phyloP scores from a whole-genome alignment of 1,140 invertebrate species.

The Radopholus similis region DNA sequence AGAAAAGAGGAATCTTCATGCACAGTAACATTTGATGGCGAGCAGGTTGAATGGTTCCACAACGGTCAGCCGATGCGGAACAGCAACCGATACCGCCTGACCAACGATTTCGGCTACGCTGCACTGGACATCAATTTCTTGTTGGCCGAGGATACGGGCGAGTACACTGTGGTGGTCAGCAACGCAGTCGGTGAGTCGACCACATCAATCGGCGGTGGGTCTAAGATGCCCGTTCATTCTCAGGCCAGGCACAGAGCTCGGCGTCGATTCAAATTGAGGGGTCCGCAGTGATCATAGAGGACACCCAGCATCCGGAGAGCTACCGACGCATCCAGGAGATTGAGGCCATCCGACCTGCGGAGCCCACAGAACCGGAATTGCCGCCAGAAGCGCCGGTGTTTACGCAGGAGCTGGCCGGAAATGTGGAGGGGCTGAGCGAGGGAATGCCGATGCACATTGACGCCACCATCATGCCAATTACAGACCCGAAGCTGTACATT shows the following conservation, averaged over 20 bases:
- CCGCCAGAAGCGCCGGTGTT: slow-evolving; percentile 51
- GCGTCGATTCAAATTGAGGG: slow-evolving; percentile 67
- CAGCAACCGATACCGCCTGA: slow-evolving; percentile 63
- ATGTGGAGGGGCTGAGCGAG: slow-evolving; percentile 64
- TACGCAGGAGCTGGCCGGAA: slow-evolving; percentile 50
- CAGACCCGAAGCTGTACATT: slow-evolving; percentile 74
- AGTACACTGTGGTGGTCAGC: slow-evolving; percentile 78
- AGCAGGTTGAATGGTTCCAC: slow-evolving; percentile 87
- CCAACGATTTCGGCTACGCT: slow-evolving; percentile 82
- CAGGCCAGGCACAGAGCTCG: slow-evolving; percentile 78
- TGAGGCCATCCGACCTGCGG: slow-evolving; percentile 72
- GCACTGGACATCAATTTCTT: slow-evolving; percentile 83
- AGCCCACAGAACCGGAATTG: slow-evolving; percentile 41
- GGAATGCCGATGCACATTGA: slow-evolving; percentile 88
- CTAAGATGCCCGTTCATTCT: slow-evolving; percentile 65
- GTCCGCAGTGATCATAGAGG: slow-evolving; percentile 73
- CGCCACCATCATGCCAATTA: slow-evolving; percentile 87
- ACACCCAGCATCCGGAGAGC: slow-evolving; percentile 90
- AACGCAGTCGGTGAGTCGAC: slow-evolving; percentile 66
- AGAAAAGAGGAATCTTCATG: neutral
- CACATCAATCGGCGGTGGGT: neutral
- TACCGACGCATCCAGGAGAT: slow-evolving; percentile 85
- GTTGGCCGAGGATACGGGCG: slow-evolving; percentile 85
- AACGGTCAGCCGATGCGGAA: slow-evolving; percentile 82
- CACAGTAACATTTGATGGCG: neutral